These are phyloP conservation scores for Scaptomyza flava DNA, from an alignment of 2,888 invertebrate species.

Conservation along the genomic window DNA sequence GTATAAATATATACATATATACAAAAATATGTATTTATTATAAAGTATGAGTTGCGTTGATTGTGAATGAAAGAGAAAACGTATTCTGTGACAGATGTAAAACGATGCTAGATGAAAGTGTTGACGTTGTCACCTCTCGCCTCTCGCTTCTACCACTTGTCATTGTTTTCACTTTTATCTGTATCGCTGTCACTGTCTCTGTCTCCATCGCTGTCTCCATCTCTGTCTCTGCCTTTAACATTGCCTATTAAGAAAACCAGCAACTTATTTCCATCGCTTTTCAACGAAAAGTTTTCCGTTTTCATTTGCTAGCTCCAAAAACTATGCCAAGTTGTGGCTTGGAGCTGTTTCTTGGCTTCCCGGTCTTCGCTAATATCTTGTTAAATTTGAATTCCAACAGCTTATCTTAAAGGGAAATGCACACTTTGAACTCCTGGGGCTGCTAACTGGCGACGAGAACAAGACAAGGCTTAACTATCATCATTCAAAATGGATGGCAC, in stretches of 20 bases:
- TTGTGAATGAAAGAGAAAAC: slow-evolving; percentile 21
- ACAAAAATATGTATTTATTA: neutral
- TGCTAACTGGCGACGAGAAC: neutral
- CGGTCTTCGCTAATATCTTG: neutral
- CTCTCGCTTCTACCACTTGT: neutral
- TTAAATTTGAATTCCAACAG: slow-evolving; percentile 1
- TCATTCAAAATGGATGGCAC: slow-evolving; percentile 71
- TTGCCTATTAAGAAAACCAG: neutral
- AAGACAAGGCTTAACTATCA: neutral
- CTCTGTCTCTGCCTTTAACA: slow-evolving; percentile 1
- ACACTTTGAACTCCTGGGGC: neutral
- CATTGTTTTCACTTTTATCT: slow-evolving; percentile 9
- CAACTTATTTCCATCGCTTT: slow-evolving; percentile 19
- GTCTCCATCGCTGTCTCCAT: neutral
- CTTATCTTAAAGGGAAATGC: slow-evolving; percentile 11
- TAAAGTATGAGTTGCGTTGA: slow-evolving; percentile 27
- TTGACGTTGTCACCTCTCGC: slow-evolving; percentile 15
- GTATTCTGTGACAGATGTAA: slow-evolving; percentile 51
- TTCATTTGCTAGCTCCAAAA: slow-evolving; percentile 38
- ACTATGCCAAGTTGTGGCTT: slow-evolving; percentile 42
- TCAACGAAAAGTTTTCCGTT: slow-evolving; percentile 63
- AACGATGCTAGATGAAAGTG: slow-evolving; percentile 79
- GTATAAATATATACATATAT: no score
- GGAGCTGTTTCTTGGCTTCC: neutral
- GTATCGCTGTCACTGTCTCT: neutral